phyloP scores from a whole-genome alignment of 2,888 invertebrate species.

The Cosmorhoe ocellata region DNA sequence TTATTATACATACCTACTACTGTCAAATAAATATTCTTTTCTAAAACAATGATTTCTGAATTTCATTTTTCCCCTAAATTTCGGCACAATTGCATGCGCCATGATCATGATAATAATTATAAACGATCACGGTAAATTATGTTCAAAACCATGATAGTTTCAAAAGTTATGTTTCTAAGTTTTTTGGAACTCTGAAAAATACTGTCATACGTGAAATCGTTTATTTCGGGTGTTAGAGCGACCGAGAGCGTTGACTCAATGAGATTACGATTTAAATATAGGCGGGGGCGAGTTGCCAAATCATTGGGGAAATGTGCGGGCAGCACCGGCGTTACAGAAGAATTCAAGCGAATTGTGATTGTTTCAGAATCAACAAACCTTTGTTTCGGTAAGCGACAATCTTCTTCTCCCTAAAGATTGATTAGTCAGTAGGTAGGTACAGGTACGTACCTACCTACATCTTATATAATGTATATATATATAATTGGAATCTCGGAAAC shows the following conservation, averaged over 20 bases:
- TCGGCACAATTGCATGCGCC: no score
- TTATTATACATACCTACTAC: no score
- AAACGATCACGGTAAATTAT: no score
- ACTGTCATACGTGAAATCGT: constrained; percentile 65
- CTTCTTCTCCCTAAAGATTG: constrained; percentile 15
- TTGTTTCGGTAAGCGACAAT: constrained; percentile 19
- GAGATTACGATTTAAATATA: constrained; percentile 81
- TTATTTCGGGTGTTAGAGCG: constrained; percentile 72
- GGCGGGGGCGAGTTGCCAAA: constrained; percentile 79
- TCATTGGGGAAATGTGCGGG: constrained; percentile 72
- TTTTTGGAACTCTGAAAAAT: constrained; percentile 59
- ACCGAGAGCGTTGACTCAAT: constrained; percentile 78
- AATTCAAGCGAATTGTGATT: constrained; percentile 57
- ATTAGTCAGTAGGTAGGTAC: background rate
- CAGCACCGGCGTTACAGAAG: constrained; percentile 41
- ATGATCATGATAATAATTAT: no score
- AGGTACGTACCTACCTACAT: no score
- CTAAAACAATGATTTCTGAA: no score
- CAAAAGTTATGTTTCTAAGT: no score
- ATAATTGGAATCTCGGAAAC: no score
- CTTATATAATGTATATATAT: no score
- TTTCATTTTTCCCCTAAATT: no score
- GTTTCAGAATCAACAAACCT: constrained; percentile 42
- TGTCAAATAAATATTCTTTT: no score
- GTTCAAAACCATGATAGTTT: no score